These are phyloP conservation scores for Latrodectus elegans DNA, from an alignment of 2,888 invertebrate genomes.

Conservation along the genomic window DNA sequence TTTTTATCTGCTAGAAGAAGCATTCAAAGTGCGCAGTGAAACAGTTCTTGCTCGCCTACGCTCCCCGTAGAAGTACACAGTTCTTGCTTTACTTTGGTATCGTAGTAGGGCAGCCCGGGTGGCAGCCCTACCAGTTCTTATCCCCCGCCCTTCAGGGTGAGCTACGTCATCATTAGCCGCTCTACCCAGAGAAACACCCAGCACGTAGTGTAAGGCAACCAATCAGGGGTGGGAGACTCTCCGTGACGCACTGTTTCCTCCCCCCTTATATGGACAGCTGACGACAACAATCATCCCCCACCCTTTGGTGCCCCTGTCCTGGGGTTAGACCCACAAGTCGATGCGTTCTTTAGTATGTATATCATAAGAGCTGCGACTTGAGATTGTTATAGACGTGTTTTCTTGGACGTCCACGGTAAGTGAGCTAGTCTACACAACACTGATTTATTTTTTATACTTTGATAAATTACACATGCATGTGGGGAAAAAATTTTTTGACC, in stretches of 20 bases:
- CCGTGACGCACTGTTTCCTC: slow-evolving; percentile 67
- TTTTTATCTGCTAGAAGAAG: slow-evolving; percentile 60
- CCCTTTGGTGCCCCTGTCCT: slow-evolving; percentile 65
- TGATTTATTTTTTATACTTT: not conserved
- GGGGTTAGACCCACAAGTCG: slow-evolving; percentile 64
- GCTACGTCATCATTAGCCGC: slow-evolving; percentile 70
- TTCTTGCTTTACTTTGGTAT: slow-evolving; percentile 39
- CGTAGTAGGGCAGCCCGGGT: slow-evolving; percentile 27
- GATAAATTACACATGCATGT: not conserved
- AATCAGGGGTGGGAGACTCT: slow-evolving; percentile 66
- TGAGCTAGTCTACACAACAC: slow-evolving; percentile 10
- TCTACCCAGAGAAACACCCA: slow-evolving; percentile 70
- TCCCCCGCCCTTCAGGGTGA: slow-evolving; percentile 67
- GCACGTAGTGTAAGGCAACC: slow-evolving; percentile 68
- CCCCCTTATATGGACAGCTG: slow-evolving; percentile 68
- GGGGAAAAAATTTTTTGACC: too few species aligned
- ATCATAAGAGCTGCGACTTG: slow-evolving; percentile 43
- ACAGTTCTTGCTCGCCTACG: slow-evolving; percentile 51
- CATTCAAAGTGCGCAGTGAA: slow-evolving; percentile 50
- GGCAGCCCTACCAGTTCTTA: slow-evolving; percentile 66
- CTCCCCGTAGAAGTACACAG: slow-evolving; percentile 44
- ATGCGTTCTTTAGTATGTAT: slow-evolving; percentile 54
- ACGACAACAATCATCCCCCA: slow-evolving; percentile 66
- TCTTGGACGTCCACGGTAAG: slow-evolving; percentile 41
- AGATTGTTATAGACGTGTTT: slow-evolving; percentile 48